Base-by-base conservation (phyloP, 2,888 invertebrate genomes). In the Physocephala rufipes region DNA sequence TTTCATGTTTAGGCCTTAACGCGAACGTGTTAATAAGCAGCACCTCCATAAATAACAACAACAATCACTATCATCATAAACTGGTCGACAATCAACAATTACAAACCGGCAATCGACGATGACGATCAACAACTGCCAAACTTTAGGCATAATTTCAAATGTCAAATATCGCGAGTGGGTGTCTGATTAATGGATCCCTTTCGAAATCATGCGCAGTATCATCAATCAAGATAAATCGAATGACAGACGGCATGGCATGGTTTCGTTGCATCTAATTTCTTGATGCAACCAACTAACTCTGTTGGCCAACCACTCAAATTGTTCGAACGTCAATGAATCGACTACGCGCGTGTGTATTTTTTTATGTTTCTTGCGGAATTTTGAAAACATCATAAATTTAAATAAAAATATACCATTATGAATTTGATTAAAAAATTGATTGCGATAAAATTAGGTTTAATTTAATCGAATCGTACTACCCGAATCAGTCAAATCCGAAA, bases 161-260 rank as follows among this genome's bases (percentile, higher is more conserved):
- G 73, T 73, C 73, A 73, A 73, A 73, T 58, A 66, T 36, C 61
- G 45, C 47, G 16, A 69, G 73, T 73, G 71, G 73, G 73, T 71
- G 73, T 73, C 70, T 73, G 73, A 73, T 73, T 73, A 71, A 73
- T 73, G 65, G 66, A 61, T 45, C 36, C 62, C 49, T 49, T 62
- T 68, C 51, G 19, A 68, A 68, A 62, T 51, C 62, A 45, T n/a
- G n/a, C 49, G 30, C 36, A 51, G 49, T 51, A 61, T 62, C 68
- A 62, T 68, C 36, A 61, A 62, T 68, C 68, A 68, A 36, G 36
- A 36, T 7, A 36, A 36, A 36, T 9, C 49, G 62, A 49, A 21
- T 61, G 19, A 12, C 30, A 36, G 3, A 36, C 26, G 36, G 13
- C 15, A 19, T n/a, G n/a, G n/a, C n/a, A n/a, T 62, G 13, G n/a